Evolutionary conservation across 1,140 invertebrate genomes (phyloP).

Genomic region (Macrosteles quadrilineatus): DNA sequence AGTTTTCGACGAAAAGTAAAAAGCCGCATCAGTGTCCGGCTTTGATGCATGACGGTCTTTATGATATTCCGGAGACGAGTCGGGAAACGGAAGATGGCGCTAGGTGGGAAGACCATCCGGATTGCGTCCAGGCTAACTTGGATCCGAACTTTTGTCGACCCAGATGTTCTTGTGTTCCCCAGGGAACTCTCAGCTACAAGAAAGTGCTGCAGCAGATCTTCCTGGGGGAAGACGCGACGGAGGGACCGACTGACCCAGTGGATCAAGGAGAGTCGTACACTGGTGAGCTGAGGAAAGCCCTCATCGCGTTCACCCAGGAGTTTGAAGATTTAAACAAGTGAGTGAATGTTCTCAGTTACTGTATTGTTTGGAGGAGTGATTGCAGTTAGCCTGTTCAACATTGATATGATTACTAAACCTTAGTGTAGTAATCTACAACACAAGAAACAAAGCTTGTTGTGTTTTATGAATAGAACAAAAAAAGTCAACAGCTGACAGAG

Average conservation of each 20-base stretch:
- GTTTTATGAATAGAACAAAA: no score
- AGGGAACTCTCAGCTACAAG: neutral
- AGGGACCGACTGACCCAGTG: neutral
- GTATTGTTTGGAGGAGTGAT: no score
- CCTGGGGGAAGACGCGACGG: neutral
- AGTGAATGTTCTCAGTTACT: no score
- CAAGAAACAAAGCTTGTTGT: no score
- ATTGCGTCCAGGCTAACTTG: neutral
- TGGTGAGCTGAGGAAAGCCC: neutral
- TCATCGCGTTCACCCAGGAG: neutral
- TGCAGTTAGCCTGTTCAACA: no score
- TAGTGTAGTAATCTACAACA: no score
- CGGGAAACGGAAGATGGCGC: neutral
- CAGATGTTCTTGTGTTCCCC: neutral
- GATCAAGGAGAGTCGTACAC: neutral
- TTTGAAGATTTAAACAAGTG: conserved; percentile 4
- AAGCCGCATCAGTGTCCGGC: conserved; percentile 7
- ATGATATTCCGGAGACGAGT: neutral
- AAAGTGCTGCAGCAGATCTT: neutral
- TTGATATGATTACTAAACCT: no score
- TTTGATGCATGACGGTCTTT: neutral
- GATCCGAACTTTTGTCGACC: neutral
- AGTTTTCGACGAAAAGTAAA: neutral
- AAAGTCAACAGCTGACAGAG: no score
- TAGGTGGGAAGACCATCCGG: conserved; percentile 9